Evolutionary conservation across 1,140 invertebrate genomes (phyloP), one percentile per base, ranked within the genome.

Genomic region (Anoplolepis gracilipes): DNA sequence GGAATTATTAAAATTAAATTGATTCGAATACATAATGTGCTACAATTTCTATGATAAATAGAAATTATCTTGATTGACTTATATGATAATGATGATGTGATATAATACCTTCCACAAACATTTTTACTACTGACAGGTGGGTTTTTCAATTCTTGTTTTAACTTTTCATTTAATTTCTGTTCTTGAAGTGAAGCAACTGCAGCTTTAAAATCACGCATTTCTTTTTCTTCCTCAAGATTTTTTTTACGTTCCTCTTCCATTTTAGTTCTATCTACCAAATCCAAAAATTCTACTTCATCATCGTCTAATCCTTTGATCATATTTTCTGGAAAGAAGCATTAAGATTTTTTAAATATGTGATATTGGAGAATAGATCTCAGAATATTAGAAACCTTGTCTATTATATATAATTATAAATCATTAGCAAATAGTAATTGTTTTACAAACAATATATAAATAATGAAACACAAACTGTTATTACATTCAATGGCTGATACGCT

Each of bases 291-390:
- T 0, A 98, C 97, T 96, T 99, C 99, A 95, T 99, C 99, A 93
- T 99, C 98, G 94, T 99, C 98, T 2, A 99, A 95, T 10, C 98
- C 98, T 94, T 98, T 97, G 84, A 99, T 98, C 96, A 99, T 97
- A 95, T 99, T 99, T 95, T 99, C 98, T 98, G 91, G 22, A 96
- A 95, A 61, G 85, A 88, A 87, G 75, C 16, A 49, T 61, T 55
- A 42, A 61, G 2, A 86, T 39, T 39, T 57, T 22, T 42, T n/a
- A 49, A 22, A 73, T 46, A 57, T 7, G 0, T 49, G 11, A 46
- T 46, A 46, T 13, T 19, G 46, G 22, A 55, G 8, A 22, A 55
- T 55, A 2, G 8, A 55, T 55, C 53, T 55, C n/a, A 55, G 8
- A 55, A 55, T 10, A 55, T 55, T 19, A 22, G n/a, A 55, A 8